Evolutionary conservation across 92 coral and sea anemone genomes (phyloP).

Genomic region (Scolanthus callimorphus): DNA sequence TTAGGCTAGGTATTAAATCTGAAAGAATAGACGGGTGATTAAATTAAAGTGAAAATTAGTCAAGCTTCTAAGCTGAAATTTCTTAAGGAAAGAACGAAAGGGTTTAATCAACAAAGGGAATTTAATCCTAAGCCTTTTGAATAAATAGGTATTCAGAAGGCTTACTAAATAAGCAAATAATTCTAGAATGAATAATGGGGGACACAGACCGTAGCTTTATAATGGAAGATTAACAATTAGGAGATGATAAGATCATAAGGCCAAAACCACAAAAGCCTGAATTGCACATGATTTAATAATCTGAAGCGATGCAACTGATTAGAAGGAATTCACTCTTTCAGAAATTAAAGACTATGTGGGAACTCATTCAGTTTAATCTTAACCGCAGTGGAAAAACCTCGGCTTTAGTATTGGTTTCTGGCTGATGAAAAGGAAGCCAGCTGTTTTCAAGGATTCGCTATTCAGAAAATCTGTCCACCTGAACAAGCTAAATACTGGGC

Average conservation of each 20-base stretch:
- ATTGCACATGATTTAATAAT: conserved; percentile 27
- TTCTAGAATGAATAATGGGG: not conserved
- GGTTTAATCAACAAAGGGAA: not conserved
- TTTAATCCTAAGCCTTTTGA: not conserved
- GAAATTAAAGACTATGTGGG: conserved; percentile 40
- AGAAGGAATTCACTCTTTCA: conserved; percentile 31
- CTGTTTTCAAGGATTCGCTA: too few species aligned
- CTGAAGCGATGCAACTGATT: conserved; percentile 34
- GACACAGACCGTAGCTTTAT: not conserved
- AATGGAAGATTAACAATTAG: not conserved
- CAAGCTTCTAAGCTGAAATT: not conserved
- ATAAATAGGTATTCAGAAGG: not conserved
- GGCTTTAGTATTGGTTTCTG: not conserved
- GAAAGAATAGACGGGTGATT: not conserved
- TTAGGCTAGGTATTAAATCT: not conserved
- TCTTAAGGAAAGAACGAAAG: not conserved
- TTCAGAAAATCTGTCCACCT: too few species aligned
- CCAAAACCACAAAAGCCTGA: conserved; percentile 5
- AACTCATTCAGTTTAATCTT: conserved; percentile 29
- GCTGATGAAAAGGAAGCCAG: not conserved
- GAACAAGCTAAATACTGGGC: too few species aligned
- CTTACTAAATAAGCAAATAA: not conserved
- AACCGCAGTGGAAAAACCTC: conserved; percentile 21
- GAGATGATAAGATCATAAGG: not conserved
- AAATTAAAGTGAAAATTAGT: not conserved